phyloP scores from a whole-genome alignment of 2,888 invertebrate species.

The Sycophila texana region DNA sequence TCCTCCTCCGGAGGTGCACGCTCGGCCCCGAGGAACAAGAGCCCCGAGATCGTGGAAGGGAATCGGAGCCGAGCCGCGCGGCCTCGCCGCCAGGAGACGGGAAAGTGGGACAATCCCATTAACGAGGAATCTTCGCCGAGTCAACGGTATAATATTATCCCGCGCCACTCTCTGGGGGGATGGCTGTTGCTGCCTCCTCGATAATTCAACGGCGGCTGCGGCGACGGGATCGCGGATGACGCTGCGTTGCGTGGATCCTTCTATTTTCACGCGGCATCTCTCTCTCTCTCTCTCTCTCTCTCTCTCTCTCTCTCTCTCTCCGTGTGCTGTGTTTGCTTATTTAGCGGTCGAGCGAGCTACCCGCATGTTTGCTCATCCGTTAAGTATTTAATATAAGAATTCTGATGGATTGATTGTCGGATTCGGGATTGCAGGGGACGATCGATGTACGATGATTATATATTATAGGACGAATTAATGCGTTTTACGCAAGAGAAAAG shows the following conservation, averaged over 20 bases:
- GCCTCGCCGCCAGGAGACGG: background rate
- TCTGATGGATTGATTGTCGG: background rate
- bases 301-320: no score
- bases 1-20: background rate
- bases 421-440: no score
- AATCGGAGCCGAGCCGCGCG: background rate
- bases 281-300: background rate
- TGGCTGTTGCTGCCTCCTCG: background rate
- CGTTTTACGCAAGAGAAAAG: no score
- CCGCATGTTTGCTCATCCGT: background rate
- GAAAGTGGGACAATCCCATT: constrained; percentile 34
- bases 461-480: no score
- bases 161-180: background rate
- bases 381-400: background rate
- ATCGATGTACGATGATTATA: no score
- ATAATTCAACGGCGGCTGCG: background rate
- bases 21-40: constrained; percentile 6
- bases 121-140: constrained; percentile 27
- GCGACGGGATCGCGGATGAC: background rate
- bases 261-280: background rate
- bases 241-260: background rate
- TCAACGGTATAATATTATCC: constrained; percentile 33
- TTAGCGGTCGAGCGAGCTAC: background rate
- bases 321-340: background rate
- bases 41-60: background rate